These are phyloP conservation scores for Portunus trituberculatus DNA, from an alignment of 1,140 invertebrate genomes.

Conservation along the genomic window DNA sequence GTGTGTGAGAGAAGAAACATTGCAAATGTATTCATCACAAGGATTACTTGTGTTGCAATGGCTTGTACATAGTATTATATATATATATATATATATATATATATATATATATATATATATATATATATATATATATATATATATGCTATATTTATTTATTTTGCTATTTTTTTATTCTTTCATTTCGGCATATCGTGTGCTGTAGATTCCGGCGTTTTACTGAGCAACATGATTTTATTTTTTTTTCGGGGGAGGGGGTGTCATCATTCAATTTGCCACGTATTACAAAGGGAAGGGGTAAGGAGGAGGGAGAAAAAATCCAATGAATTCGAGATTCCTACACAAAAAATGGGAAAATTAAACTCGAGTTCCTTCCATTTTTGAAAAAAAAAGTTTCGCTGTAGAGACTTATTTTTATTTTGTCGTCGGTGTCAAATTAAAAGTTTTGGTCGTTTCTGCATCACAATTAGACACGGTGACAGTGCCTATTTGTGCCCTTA, in stretches of 20 bases:
- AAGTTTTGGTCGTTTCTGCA: slow-evolving; percentile 54
- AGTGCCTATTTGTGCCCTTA: slow-evolving; percentile 41
- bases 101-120: no score
- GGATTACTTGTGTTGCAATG: no score
- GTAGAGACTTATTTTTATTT: slow-evolving; percentile 53
- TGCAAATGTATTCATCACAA: no score
- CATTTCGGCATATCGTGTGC: no score
- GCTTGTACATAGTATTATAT: no score
- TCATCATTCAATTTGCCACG: slow-evolving; percentile 1
- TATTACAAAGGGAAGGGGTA: not conserved
- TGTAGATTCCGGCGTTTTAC: no score
- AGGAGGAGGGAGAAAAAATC: not conserved
- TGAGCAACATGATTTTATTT: not conserved
- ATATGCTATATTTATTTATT: no score
- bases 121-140: no score
- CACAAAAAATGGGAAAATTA: slow-evolving; percentile 37
- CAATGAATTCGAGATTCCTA: not conserved
- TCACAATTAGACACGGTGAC: slow-evolving; percentile 50
- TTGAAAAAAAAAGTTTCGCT: slow-evolving; percentile 40
- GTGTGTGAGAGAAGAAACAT: no score
- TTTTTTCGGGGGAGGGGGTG: no score
- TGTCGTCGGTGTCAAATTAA: slow-evolving; percentile 52
- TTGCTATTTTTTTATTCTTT: no score
- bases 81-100: no score
- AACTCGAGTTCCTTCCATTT: slow-evolving; percentile 39